Base-by-base conservation (phyloP, 2,113 vertebrate genomes). In the Podocnemis expansa region DNA sequence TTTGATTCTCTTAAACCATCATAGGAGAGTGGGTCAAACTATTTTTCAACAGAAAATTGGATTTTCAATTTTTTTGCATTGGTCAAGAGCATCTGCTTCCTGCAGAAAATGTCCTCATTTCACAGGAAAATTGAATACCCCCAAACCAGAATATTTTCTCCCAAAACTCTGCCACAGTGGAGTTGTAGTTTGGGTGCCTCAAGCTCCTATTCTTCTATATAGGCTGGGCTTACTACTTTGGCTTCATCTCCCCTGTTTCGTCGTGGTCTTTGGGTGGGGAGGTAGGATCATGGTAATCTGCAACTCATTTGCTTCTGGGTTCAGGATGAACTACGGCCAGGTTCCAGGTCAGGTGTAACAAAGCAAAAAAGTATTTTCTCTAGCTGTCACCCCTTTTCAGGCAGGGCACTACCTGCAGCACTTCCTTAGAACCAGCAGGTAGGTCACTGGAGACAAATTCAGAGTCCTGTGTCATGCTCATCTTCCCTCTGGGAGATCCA, bases 1-100 rank as follows among this genome's bases (percentile, higher is more conserved):
- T 67, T 88, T 19, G 60, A 43, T 12, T 87, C 56, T 81, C 38
- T 58, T 58, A 16, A 19, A 38, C 54, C 13, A 54, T 22, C 63
- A 5, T 21, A 81, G 31, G 21, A n/a, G 76, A 91, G 45, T 25
- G 27, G 12, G 21, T 4, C 60, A 89, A 27, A 16, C 5, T 1
- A 3, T 31, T 84, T 76, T 31, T 73, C 49, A 38, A 38, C 11
- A 34, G 31, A 13, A 56, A 0, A 0, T 6, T n/a, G 41, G 2
- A 17, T 82, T 84, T 85, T 89, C n/a, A 34, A 60, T 7, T 85
- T 10, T 4, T 76, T 82, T 75, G 87, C 2, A 10, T 3, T 2
- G n/a, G 24, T 16, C n/a, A 34, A 45, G 19, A 3, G 2, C 5
- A 47, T 7, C 8, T 13, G 19, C 0, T 85, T 88, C 70, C 54